Conservation (phyloP, 2,888 invertebrate species). For the Leptinotarsa haldemani region DNA sequence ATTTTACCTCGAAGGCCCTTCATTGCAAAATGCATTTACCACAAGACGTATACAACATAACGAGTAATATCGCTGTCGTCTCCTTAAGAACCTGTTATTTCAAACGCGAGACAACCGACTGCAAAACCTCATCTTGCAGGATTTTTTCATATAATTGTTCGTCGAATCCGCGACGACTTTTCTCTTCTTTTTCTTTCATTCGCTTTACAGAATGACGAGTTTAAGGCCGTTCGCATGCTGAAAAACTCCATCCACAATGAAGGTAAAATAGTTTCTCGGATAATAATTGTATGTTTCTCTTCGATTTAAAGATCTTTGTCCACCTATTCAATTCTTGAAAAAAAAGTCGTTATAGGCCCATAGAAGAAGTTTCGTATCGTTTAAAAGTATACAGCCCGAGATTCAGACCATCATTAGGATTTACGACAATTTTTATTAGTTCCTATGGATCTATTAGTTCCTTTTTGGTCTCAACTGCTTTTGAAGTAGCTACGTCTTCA, state of each 20-base stretch:
- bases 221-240: conserved; percentile 41
- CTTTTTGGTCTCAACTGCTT: neutral
- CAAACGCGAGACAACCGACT: conserved; percentile 43
- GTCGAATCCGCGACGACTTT: conserved; percentile 40
- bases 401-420: conserved; percentile 4
- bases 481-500: neutral
- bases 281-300: conserved; percentile 20
- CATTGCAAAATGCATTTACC: conserved; percentile 34
- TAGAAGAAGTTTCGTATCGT: neutral
- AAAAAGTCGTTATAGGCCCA: conserved; percentile 9
- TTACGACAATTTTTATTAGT: neutral
- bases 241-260: conserved; percentile 38
- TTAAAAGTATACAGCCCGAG: neutral
- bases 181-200: conserved; percentile 32
- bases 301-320: conserved; percentile 18
- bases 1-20: conserved; percentile 30
- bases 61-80: conserved; percentile 45
- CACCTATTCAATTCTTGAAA: conserved; percentile 12
- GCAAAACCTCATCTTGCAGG: conserved; percentile 40
- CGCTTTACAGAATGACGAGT: conserved; percentile 42
- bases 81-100: conserved; percentile 45
- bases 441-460: no score
- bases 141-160: conserved; percentile 47
- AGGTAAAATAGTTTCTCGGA: conserved; percentile 38
- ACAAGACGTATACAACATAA: conserved; percentile 34